A percentile compares a stretch with the other conserved stretches of the same genome.
phyloP scores from a whole-genome alignment of 2,113 vertebrate species.

The Nicator chloris region DNA sequence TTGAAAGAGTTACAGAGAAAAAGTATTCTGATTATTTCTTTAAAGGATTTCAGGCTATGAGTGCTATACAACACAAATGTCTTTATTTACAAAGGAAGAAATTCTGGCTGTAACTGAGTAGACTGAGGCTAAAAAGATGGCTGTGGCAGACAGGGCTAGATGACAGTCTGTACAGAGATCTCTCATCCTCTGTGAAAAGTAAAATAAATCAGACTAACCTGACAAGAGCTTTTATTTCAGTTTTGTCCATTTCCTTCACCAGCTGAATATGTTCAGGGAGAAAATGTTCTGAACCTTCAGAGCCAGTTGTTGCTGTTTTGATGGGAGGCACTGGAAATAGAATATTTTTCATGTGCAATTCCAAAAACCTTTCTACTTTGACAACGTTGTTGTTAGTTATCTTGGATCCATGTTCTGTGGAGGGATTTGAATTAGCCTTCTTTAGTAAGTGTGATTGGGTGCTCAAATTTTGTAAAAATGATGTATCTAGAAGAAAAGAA shows the following conservation, averaged over 20 bases:
- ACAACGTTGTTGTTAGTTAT: not conserved
- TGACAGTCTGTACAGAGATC: not conserved
- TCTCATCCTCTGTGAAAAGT: not conserved
- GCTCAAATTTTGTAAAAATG: slow-evolving; percentile 44
- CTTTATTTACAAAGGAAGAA: not conserved
- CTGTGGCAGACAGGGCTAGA: not conserved
- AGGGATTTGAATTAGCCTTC: not conserved
- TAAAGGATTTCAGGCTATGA: not conserved
- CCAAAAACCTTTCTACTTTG: slow-evolving; percentile 45
- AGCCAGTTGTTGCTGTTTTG: slow-evolving; percentile 53
- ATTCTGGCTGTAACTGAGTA: not conserved
- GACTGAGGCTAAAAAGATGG: not conserved
- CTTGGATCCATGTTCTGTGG: not conserved
- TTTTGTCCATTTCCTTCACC: slow-evolving; percentile 27
- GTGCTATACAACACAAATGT: not conserved
- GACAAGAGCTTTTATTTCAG: not conserved
- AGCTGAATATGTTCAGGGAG: slow-evolving; percentile 58
- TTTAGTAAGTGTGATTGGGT: not conserved
- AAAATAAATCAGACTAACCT: slow-evolving; percentile 43
- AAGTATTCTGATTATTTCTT: not conserved
- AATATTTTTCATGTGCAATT: slow-evolving; percentile 76
- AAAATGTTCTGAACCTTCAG: not conserved
- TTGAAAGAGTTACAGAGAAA: not conserved
- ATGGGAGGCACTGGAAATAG: slow-evolving; percentile 52
- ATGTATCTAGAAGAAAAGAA: slow-evolving; percentile 13